Percentiles rank a stretch among this genome's conserved stretches.
phyloP scores from a whole-genome alignment of 2,888 invertebrate genomes.

The Chelonus formosanus region DNA sequence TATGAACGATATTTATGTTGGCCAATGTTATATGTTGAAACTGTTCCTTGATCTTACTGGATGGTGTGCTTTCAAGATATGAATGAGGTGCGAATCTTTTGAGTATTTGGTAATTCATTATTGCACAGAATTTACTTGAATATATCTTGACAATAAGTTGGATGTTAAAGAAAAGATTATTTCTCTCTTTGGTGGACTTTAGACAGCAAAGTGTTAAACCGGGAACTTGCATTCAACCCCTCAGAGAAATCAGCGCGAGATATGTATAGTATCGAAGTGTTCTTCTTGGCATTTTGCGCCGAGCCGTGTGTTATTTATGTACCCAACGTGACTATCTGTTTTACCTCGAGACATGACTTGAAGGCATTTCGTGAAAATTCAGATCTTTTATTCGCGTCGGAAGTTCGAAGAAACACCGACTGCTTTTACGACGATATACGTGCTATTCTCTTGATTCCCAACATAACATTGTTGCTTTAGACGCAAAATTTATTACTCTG shows the following conservation, averaged over 20 bases:
- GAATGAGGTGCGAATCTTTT: too few species aligned
- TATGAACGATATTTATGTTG: too few species aligned
- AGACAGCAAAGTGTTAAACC: conserved; percentile 8
- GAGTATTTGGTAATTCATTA: too few species aligned
- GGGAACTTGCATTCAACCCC: conserved; percentile 10
- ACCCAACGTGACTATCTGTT: conserved; percentile 22
- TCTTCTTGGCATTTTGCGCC: not conserved
- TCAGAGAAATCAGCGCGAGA: conserved; percentile 18
- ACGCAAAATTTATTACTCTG: conserved; percentile 42
- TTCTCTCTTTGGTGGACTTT: not conserved
- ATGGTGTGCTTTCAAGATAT: too few species aligned
- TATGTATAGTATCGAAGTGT: conserved; percentile 12
- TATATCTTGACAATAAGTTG: not conserved
- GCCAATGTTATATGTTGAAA: too few species aligned
- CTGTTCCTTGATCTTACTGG: too few species aligned
- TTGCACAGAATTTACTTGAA: not conserved
- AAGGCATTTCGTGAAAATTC: conserved; percentile 27
- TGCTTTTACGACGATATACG: conserved; percentile 20
- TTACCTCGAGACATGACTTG: conserved; percentile 5
- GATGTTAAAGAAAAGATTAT: not conserved
- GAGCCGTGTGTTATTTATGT: conserved; percentile 20
- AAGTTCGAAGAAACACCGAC: conserved; percentile 26
- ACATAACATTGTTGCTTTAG: conserved; percentile 33
- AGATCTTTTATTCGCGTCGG: conserved; percentile 22
- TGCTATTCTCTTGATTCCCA: conserved; percentile 7